These are phyloP conservation scores for Amphiprion ocellaris DNA, from an alignment of 2,113 vertebrate species.

Conservation along the genomic window DNA sequence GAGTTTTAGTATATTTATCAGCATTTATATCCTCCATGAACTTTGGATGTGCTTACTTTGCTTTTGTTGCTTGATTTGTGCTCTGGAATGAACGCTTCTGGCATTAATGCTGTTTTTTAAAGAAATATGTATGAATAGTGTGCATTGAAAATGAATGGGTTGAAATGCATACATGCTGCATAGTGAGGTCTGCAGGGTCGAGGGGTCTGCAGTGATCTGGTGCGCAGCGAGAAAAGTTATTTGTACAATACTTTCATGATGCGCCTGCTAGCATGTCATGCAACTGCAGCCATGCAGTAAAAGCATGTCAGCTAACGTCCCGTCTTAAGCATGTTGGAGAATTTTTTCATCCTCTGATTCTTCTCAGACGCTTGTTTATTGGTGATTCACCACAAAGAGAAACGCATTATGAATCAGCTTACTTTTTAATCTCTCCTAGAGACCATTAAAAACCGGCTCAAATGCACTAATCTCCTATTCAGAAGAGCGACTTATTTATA, in stretches of 20 bases:
- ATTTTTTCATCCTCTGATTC: slow-evolving; percentile 4
- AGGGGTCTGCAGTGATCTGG: background rate
- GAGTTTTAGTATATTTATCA: slow-evolving; percentile 78
- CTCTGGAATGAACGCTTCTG: slow-evolving; percentile 53
- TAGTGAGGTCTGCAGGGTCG: slow-evolving; percentile 8
- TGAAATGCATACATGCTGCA: slow-evolving; percentile 7
- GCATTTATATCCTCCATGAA: slow-evolving; percentile 61
- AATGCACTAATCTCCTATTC: slow-evolving; percentile 84
- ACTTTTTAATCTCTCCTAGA: slow-evolving; percentile 81
- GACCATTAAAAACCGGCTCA: slow-evolving; percentile 83
- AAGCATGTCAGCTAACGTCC: slow-evolving; percentile 13
- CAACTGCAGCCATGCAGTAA: background rate
- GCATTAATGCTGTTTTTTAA: slow-evolving; percentile 53
- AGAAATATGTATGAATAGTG: background rate
- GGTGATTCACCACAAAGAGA: slow-evolving; percentile 71
- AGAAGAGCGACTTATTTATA: slow-evolving; percentile 84
- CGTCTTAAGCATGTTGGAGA: slow-evolving; percentile 18
- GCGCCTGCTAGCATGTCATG: background rate
- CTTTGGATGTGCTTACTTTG: slow-evolving; percentile 60
- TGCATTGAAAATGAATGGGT: slow-evolving; percentile 22
- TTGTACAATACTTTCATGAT: background rate
- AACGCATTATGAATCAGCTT: slow-evolving; percentile 81
- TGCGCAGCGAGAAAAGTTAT: background rate
- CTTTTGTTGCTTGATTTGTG: slow-evolving; percentile 42
- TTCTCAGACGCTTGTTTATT: slow-evolving; percentile 64